Conservation (phyloP, 2,113 vertebrate genomes). For the Chaetura pelagica region DNA sequence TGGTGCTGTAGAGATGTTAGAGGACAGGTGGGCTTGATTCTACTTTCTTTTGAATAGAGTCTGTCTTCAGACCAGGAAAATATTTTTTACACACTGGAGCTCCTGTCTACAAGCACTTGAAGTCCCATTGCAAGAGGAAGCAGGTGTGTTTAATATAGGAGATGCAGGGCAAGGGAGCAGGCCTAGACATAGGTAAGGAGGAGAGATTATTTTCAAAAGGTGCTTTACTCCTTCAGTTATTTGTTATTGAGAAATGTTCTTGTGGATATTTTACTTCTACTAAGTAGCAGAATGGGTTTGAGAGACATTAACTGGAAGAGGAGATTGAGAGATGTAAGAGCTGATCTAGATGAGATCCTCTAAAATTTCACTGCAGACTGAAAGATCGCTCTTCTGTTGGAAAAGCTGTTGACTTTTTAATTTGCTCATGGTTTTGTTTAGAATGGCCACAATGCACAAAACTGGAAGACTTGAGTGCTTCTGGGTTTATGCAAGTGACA, state of each 20-base stretch:
- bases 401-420: not conserved
- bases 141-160: not conserved
- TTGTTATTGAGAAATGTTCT: not conserved
- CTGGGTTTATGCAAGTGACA: not conserved
- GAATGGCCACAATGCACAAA: not conserved
- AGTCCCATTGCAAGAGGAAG: not conserved
- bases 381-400: not conserved
- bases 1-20: not conserved
- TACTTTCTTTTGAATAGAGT: not conserved
- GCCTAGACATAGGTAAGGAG: not conserved
- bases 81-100: not conserved
- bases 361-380: not conserved
- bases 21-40: not conserved
- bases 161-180: not conserved
- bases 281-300: not conserved
- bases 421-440: not conserved
- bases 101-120: not conserved
- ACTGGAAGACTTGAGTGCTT: not conserved
- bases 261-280: not conserved
- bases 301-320: not conserved
- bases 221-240: not conserved
- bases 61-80: not conserved
- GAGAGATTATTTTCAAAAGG: not conserved
- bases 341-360: not conserved
- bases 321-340: not conserved